Evolutionary conservation across 2,113 vertebrate species (phyloP).

Genomic region (Xyliphius kryptos): DNA sequence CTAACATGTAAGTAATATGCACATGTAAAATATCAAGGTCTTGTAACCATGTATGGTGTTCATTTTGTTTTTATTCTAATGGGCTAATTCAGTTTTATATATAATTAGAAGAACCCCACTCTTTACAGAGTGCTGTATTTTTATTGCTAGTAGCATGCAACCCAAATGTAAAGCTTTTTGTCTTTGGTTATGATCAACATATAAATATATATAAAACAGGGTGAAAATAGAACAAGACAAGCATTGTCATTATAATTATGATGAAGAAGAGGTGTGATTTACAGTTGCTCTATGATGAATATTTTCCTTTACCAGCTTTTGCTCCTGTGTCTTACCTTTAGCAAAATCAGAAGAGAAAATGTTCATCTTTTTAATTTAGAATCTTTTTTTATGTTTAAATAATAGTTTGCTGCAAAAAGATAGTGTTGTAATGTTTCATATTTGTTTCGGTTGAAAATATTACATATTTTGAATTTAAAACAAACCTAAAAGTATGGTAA

Average conservation of each 20-base stretch:
- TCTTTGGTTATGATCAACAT: constrained; percentile 64
- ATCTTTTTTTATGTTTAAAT: constrained; percentile 19
- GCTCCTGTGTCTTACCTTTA: no score
- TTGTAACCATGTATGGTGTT: constrained; percentile 43
- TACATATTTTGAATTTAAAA: constrained; percentile 75
- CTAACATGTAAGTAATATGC: constrained; percentile 67
- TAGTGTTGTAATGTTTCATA: no score
- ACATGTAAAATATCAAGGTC: constrained; percentile 64
- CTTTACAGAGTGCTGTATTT: constrained; percentile 61
- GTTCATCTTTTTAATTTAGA: constrained; percentile 30
- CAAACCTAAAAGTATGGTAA: constrained; percentile 72
- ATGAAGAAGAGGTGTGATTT: constrained; percentile 8
- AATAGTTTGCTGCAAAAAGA: constrained; percentile 70
- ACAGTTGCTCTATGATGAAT: no score
- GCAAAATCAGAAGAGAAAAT: no score
- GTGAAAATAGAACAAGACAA: constrained; percentile 57
- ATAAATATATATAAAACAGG: constrained; percentile 67
- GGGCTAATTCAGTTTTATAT: background rate
- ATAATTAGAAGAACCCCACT: constrained; percentile 50
- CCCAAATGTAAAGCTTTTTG: constrained; percentile 67
- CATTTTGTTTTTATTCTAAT: constrained; percentile 34
- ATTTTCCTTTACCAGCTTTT: no score
- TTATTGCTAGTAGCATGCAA: constrained; percentile 74
- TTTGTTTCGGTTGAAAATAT: constrained; percentile 36
- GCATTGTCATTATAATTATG: constrained; percentile 40